Percentiles rank a stretch among this genome's conserved stretches.
These are phyloP conservation scores for Empidonax alnorum DNA, from an alignment of 2,113 vertebrate genomes.

Conservation along the genomic window DNA sequence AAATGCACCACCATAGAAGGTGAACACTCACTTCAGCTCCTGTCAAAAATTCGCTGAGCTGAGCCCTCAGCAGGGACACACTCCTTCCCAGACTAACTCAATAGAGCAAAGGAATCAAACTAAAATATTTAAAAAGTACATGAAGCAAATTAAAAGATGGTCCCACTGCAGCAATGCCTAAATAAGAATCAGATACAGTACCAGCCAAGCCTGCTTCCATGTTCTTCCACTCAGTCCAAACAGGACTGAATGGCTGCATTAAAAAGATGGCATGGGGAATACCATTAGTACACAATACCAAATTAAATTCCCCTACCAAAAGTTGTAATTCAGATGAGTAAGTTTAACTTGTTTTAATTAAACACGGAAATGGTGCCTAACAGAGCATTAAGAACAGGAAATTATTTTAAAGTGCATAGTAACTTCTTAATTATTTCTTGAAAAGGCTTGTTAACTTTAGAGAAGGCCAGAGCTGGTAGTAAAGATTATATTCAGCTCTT, in stretches of 20 bases:
- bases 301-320: neutral
- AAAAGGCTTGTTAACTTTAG: neutral
- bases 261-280: neutral
- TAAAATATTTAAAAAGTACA: neutral
- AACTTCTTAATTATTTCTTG: neutral
- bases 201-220: neutral
- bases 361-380: neutral
- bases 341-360: neutral
- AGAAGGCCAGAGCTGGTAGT: neutral
- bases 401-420: neutral
- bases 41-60: neutral
- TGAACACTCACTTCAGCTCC: neutral
- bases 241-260: neutral
- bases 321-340: neutral
- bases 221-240: neutral
- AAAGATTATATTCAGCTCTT: neutral
- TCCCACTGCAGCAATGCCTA: neutral
- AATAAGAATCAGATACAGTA: neutral
- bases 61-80: neutral
- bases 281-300: neutral
- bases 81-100: neutral
- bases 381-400: neutral
- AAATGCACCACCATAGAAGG: neutral
- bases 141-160: neutral
- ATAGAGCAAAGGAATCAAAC: neutral